Conservation (phyloP, 2,888 invertebrate genomes). For the Sarcophaga caerulescens region DNA sequence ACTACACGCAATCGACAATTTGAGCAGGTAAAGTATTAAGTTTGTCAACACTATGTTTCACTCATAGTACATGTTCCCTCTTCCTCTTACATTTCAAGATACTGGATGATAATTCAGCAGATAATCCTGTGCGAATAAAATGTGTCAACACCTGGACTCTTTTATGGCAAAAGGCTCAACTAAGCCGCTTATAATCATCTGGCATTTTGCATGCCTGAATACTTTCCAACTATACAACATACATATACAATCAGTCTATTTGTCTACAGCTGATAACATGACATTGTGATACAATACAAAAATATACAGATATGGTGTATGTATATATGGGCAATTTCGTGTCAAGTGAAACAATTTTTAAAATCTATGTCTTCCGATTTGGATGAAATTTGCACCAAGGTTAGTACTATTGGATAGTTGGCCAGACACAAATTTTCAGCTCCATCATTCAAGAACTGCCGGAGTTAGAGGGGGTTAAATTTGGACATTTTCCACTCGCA, state of each 20-base stretch:
- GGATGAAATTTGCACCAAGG: no score
- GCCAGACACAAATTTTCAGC: no score
- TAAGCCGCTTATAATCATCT: conserved; percentile 5
- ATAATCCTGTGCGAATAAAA: conserved; percentile 25
- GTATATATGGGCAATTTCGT: no score
- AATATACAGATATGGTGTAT: not conserved
- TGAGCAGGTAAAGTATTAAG: conserved; percentile 17
- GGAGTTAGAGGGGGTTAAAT: no score
- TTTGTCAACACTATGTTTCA: not conserved
- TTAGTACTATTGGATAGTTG: no score
- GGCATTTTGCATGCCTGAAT: not conserved
- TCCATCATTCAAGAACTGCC: no score
- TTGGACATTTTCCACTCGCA: no score
- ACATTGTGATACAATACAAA: not conserved
- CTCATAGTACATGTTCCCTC: not conserved
- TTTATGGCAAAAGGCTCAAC: conserved; percentile 51
- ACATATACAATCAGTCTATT: not conserved
- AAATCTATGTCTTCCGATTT: no score
- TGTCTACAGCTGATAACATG: not conserved
- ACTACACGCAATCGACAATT: conserved; percentile 5
- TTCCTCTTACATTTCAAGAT: conserved; percentile 3
- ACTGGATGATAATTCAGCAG: not conserved
- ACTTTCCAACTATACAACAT: not conserved
- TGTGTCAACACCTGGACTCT: conserved; percentile 44
- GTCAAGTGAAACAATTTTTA: no score